Percentiles rank a stretch among this genome's conserved stretches.
Evolutionary conservation across 1,140 invertebrate species (phyloP).

Genomic region (Leptestheria dahalacensis): DNA sequence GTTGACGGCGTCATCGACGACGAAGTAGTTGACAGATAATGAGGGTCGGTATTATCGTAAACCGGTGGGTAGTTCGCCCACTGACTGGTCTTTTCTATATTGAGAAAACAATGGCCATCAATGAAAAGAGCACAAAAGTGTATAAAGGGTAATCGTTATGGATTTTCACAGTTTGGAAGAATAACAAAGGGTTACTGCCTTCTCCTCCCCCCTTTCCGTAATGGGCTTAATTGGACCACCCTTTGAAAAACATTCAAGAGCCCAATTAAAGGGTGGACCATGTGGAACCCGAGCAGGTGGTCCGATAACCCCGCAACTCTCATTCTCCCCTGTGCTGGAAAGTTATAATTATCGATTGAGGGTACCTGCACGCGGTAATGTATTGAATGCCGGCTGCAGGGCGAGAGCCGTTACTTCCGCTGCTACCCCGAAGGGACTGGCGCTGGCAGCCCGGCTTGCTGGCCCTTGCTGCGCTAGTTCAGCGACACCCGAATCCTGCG

Average conservation of each 20-base stretch:
- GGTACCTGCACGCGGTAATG: neutral
- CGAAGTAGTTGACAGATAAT: neutral
- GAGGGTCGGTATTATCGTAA: neutral
- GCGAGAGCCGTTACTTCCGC: neutral
- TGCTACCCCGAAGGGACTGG: constrained; percentile 5
- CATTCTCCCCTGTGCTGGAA: no score
- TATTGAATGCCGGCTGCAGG: neutral
- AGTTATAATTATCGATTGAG: no score
- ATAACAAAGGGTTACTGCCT: no score
- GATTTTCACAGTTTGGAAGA: no score
- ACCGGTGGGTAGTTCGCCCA: neutral
- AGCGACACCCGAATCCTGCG: constrained; percentile 8
- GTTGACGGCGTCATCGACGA: neutral
- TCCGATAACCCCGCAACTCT: no score
- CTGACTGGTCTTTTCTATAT: neutral
- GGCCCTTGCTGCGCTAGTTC: constrained; percentile 7
- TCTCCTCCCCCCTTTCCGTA: no score
- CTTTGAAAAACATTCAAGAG: no score
- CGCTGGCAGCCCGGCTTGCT: constrained; percentile 7
- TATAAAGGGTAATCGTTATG: no score
- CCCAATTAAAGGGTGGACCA: no score
- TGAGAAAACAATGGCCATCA: neutral
- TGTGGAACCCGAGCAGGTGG: no score
- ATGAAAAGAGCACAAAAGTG: neutral
- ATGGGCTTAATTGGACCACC: no score